Base-by-base conservation (phyloP, 2,113 vertebrate species). In the Ophiodon elongatus region DNA sequence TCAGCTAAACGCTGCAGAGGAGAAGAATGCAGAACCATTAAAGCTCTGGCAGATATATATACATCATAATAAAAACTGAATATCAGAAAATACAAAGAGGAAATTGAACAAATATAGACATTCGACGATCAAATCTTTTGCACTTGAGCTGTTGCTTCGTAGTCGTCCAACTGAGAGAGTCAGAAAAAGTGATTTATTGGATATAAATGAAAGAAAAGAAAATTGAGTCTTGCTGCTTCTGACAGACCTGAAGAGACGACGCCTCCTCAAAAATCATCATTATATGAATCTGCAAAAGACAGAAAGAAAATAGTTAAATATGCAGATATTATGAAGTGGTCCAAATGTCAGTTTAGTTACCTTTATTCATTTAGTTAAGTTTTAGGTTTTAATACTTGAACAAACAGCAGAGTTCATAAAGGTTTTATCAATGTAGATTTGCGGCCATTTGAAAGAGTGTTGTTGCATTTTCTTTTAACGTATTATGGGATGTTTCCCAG, bases 321-420 rank as follows among this genome's bases (percentile, higher is more conserved):
- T 96, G 91, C 94, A 96, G 95, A 57, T 57, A 94, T 96, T 4
- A 93, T 95, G 17, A 65, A 59, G 13, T 15, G 1, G 3, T 74
- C 3, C 21, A 19, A 35, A 23, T 29, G 35, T 8, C 2, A 25
- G 0, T 65, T 57, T 3, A 27, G 21, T 64, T 21, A 33, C 6
- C 0, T 43, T 43, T 31, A 23, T 11, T 60, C 0, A 23, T n/a
- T 63, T 63, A 27, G n/a, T 33, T 31, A 35, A 2, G 29, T 14
- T 71, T 39, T 10, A 23, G 25, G 35, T 73, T 52, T 1, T 47
- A 47, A 45, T 45, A 45, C 37, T 13, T 41, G 41, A 37, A 37
- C 45, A 19, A 47, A 11, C 54, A 57, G 25, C 17, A 19, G 17
- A 27, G 14, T 7, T 19, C 29, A 8, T 62, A 31, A 57, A 29